phyloP scores from a whole-genome alignment of 2,888 invertebrate genomes.

The Apeira syringaria region DNA sequence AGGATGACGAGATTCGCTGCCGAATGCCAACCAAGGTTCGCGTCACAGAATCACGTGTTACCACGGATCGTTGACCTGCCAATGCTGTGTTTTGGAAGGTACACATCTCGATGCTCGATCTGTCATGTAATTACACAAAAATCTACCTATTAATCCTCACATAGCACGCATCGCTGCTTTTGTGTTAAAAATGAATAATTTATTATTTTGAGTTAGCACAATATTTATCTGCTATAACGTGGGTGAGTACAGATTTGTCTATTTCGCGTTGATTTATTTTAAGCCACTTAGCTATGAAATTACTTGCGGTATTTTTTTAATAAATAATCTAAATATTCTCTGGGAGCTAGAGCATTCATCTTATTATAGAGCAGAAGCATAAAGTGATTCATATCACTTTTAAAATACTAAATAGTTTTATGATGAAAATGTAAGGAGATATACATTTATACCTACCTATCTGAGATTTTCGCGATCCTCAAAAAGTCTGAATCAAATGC shows the following conservation, averaged over 20 bases:
- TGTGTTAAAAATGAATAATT: conserved; percentile 43
- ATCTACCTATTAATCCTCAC: conserved; percentile 49
- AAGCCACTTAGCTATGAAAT: conserved; percentile 24
- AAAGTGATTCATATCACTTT: conserved; percentile 5
- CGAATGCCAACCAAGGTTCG: conserved; percentile 39
- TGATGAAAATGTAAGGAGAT: too few relatives aligned
- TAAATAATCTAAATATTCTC: conserved; percentile 15
- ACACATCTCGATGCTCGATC: conserved; percentile 46
- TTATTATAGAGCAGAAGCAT: conserved; percentile 9
- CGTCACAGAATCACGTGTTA: conserved; percentile 74
- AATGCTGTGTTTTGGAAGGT: conserved; percentile 72
- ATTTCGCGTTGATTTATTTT: conserved; percentile 40
- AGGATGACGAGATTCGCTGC: conserved; percentile 52
- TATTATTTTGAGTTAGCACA: conserved; percentile 46
- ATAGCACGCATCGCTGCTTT: conserved; percentile 35
- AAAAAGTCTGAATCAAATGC: too few relatives aligned
- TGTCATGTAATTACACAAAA: conserved; percentile 51
- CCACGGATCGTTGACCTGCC: conserved; percentile 67
- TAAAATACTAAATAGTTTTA: too few relatives aligned
- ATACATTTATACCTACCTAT: too few relatives aligned
- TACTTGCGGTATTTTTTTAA: conserved; percentile 13
- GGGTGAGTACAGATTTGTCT: conserved; percentile 47
- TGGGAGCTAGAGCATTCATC: conserved; percentile 4
- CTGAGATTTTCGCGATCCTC: too few relatives aligned
- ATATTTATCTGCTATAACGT: conserved; percentile 44